A percentile compares a stretch with the other conserved stretches of the same genome.
phyloP scores from a whole-genome alignment of 2,888 invertebrate species.

The Epinotia demarniana region DNA sequence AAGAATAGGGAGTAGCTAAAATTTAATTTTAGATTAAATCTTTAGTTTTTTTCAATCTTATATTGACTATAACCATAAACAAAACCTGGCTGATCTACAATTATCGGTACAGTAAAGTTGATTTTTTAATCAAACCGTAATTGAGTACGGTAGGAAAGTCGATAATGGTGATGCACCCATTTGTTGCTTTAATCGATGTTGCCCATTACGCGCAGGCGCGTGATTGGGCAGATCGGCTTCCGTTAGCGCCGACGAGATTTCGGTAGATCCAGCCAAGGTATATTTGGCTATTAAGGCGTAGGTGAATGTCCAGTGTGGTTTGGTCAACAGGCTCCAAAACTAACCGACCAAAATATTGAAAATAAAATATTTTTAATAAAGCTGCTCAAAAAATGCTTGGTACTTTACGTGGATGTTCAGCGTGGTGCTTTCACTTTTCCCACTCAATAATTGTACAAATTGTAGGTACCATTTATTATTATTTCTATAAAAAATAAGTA shows the following conservation, averaged over 20 bases:
- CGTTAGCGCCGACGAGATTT: slow-evolving; percentile 6
- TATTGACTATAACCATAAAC: background rate
- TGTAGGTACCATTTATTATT: too few relatives aligned
- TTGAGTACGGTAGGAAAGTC: slow-evolving; percentile 20
- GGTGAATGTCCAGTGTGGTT: too few relatives aligned
- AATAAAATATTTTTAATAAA: too few relatives aligned
- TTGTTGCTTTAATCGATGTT: slow-evolving; percentile 25
- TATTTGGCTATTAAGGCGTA: too few relatives aligned
- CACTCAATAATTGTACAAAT: too few relatives aligned
- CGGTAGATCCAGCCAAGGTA: background rate
- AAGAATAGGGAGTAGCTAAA: background rate
- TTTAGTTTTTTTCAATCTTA: background rate
- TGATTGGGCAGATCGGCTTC: slow-evolving; percentile 28
- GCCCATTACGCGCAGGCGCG: slow-evolving; percentile 17
- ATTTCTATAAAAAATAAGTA: too few relatives aligned
- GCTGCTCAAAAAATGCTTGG: too few relatives aligned
- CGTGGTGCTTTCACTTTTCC: too few relatives aligned
- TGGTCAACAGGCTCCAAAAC: too few relatives aligned
- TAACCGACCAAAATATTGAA: too few relatives aligned
- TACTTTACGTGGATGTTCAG: too few relatives aligned
- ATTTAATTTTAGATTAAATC: slow-evolving; percentile 9
- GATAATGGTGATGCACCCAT: slow-evolving; percentile 29
- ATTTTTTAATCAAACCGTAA: slow-evolving; percentile 39
- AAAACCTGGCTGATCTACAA: slow-evolving; percentile 13
- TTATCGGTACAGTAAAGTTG: slow-evolving; percentile 17